phyloP scores from a whole-genome alignment of 2,797 vertebrate species.

The Melanotaenia boesemani region DNA sequence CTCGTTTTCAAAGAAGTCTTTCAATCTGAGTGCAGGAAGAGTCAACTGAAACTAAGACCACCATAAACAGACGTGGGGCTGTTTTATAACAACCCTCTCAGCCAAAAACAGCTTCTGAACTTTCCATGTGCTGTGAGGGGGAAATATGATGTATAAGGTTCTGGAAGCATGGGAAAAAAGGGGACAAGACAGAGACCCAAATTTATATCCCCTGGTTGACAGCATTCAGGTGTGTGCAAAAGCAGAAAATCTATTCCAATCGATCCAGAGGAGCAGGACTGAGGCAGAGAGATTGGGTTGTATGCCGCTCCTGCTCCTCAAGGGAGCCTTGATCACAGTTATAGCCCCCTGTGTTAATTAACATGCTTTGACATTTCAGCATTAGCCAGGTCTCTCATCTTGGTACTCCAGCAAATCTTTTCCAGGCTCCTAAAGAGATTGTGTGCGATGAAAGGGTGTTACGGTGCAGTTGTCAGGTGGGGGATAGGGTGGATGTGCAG shows the following conservation, averaged over 20 bases:
- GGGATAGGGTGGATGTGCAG: constrained; percentile 28
- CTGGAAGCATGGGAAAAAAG: constrained; percentile 30
- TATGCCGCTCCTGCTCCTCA: constrained; percentile 59
- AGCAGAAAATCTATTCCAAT: constrained; percentile 83
- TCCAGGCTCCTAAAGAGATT: constrained; percentile 56
- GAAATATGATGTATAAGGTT: constrained; percentile 66
- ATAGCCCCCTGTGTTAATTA: constrained; percentile 84
- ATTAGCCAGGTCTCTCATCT: constrained; percentile 71
- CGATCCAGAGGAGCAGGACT: constrained; percentile 72
- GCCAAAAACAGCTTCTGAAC: constrained; percentile 67
- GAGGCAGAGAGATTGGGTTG: constrained; percentile 73
- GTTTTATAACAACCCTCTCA: constrained; percentile 67
- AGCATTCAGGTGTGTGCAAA: constrained; percentile 82
- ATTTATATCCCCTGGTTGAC: constrained; percentile 77
- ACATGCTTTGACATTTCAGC: constrained; percentile 80
- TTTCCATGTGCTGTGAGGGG: constrained; percentile 58
- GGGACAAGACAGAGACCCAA: constrained; percentile 52
- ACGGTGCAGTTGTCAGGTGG: constrained; percentile 58
- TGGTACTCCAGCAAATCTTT: constrained; percentile 71
- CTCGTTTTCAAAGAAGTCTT: constrained; percentile 71
- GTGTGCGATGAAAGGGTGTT: constrained; percentile 63
- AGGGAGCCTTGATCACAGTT: constrained; percentile 82
- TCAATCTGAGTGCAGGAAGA: constrained; percentile 70
- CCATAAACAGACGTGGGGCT: constrained; percentile 66
- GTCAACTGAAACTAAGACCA: constrained; percentile 68